Conservation (phyloP, 2,888 invertebrate genomes). For the Suillia variegata region DNA sequence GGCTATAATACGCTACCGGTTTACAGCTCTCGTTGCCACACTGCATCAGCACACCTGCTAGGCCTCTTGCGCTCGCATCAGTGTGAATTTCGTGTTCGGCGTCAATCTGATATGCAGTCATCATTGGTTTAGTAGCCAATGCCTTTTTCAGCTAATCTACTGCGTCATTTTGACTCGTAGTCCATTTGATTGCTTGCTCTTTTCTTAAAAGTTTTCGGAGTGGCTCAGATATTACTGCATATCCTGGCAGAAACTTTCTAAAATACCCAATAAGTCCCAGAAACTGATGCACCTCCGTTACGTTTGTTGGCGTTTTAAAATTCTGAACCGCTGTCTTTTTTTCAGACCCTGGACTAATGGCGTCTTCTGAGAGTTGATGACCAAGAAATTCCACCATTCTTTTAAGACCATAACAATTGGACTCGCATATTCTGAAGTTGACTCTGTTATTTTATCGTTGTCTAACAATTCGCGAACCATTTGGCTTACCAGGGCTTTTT, state of each 20-base stretch:
- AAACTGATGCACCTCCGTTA: constrained; percentile 22
- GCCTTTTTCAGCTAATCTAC: constrained; percentile 11
- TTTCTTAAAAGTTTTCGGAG: constrained; percentile 14
- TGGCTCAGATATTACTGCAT: constrained; percentile 22
- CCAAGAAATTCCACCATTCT: constrained; percentile 10
- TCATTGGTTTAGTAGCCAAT: constrained; percentile 10
- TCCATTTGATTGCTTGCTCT: constrained; percentile 15
- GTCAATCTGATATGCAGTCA: constrained; percentile 17
- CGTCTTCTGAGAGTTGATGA: background rate
- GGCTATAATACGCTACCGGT: constrained; percentile 17
- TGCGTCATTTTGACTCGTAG: constrained; percentile 9
- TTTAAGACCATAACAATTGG: constrained; percentile 7
- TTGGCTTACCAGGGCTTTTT: background rate
- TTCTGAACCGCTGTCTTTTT: constrained; percentile 22
- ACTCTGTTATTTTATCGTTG: background rate
- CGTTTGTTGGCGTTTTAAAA: constrained; percentile 20
- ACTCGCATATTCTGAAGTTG: background rate
- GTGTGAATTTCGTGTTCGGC: constrained; percentile 20
- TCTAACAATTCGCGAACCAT: constrained; percentile 2
- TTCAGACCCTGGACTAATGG: too few relatives aligned
- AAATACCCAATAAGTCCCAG: constrained; percentile 27
- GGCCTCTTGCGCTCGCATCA: constrained; percentile 5
- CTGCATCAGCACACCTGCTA: constrained; percentile 10
- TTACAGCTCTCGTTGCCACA: constrained; percentile 7
- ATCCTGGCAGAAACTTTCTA: constrained; percentile 20